Evolutionary conservation across 2,888 invertebrate genomes (phyloP).

Genomic region (Anoplius nigerrimus): DNA sequence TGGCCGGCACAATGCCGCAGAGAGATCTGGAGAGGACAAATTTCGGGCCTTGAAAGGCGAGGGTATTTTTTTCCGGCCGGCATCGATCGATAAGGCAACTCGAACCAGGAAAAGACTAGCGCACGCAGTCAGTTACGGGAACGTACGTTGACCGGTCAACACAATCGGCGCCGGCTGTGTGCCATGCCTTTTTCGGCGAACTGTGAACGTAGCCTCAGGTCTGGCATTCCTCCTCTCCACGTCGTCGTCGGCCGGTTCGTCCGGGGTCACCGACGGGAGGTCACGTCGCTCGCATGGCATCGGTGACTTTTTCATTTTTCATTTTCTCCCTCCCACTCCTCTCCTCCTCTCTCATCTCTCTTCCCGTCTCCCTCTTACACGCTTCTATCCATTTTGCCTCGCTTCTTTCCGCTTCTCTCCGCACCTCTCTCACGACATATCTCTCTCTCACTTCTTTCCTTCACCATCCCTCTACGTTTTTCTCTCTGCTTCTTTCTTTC

Average conservation of each 20-base stretch:
- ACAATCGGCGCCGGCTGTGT: slow-evolving; percentile 44
- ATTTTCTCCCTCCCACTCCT: slow-evolving; percentile 19
- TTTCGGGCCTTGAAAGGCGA: too few relatives aligned
- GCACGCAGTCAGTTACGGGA: slow-evolving; percentile 37
- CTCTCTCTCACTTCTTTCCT: not conserved
- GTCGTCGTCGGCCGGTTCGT: slow-evolving; percentile 56
- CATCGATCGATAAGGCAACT: slow-evolving; percentile 30
- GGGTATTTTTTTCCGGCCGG: slow-evolving; percentile 1
- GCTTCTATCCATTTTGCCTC: not conserved
- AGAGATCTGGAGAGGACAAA: too few relatives aligned
- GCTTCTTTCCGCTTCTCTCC: slow-evolving; percentile 11
- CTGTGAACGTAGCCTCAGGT: slow-evolving; percentile 55
- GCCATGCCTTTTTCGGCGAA: slow-evolving; percentile 32
- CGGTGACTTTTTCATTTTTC: slow-evolving; percentile 59
- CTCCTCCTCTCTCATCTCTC: not conserved
- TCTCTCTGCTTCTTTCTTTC: not conserved
- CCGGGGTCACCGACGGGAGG: slow-evolving; percentile 63
- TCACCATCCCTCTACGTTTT: too few relatives aligned
- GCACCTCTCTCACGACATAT: slow-evolving; percentile 8
- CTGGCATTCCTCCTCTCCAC: slow-evolving; percentile 55
- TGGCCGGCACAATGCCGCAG: too few relatives aligned
- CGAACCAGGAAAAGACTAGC: slow-evolving; percentile 39
- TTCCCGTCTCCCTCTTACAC: not conserved
- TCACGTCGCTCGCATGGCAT: slow-evolving; percentile 64
- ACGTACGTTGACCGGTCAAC: slow-evolving; percentile 50